These are phyloP conservation scores for Platycheirus rosarum DNA, from an alignment of 2,888 invertebrate genomes.

Conservation along the genomic window DNA sequence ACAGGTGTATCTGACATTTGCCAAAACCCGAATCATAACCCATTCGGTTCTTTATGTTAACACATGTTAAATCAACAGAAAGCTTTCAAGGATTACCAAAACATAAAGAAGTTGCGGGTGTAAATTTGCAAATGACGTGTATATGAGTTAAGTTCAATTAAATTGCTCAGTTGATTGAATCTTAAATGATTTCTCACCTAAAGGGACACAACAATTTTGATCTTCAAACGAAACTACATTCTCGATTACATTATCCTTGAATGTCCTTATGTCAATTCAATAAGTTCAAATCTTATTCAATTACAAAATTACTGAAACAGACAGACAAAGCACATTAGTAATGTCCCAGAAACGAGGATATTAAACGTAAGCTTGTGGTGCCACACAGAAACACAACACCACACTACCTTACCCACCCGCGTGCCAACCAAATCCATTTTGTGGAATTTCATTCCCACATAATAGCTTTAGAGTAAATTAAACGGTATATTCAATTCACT, in stretches of 20 bases:
- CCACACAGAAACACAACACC: not conserved
- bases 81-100: conserved; percentile 37
- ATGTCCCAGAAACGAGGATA: not conserved
- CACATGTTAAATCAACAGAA: conserved; percentile 55
- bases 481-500: not conserved
- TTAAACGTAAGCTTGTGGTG: not conserved
- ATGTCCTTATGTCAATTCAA: not conserved
- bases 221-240: not conserved
- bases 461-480: conserved; percentile 46
- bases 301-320: not conserved
- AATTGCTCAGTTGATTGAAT: not conserved
- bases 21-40: conserved; percentile 27
- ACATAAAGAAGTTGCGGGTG: not conserved
- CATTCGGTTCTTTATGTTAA: conserved; percentile 46
- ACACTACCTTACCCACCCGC: not conserved
- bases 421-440: not conserved
- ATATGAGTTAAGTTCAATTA: not conserved
- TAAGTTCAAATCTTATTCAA: not conserved
- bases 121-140: conserved; percentile 9
- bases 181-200: not conserved
- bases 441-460: not conserved
- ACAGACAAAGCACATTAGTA: not conserved
- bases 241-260: not conserved
- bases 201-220: not conserved
- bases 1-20: conserved; percentile 54